Base-by-base conservation (phyloP, 2,797 vertebrate species). In the Myioborus melanocephalus region DNA sequence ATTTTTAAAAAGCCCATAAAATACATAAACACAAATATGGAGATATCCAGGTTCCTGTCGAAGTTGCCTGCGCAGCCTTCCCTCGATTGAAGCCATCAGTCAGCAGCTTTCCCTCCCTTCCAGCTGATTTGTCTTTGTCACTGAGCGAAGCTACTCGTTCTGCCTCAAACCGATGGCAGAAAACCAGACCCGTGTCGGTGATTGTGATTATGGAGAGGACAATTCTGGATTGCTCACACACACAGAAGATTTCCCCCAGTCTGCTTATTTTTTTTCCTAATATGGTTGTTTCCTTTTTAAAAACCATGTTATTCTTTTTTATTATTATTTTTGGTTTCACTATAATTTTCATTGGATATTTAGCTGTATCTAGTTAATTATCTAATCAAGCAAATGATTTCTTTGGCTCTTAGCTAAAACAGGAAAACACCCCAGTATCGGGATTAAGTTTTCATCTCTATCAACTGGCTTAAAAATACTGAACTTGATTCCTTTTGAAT, bases 401-500 rank as follows among this genome's bases (percentile, higher is more conserved):
- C 94, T 98, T 94, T 94, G 93, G 83, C 95, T 97, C 83, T 97
- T 97, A 94, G 96, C 95, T 97, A 44, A 56, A 96, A 95, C 46
- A 96, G 95, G 97, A 98, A 97, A 97, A 97, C 97, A 96, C 96
- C 93, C 96, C 85, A 60, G 95, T 96, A 96, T 96, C 6, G 39
- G 97, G 97, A 98, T 98, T 98, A 98, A 98, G 97, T 98, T 98
- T 98, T 98, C 97, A 97, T 98, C 96, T 94, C 35, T 97, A 98
- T 98, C 97, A 97, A 96, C 97, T 97, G 97, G 96, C 97, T 98
- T 97, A 97, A 98, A 98, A 98, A 98, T 97, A 98, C 97, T 97
- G 97, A 97, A 98, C 98, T 98, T 97, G 97, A 98, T 98, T 98
- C 98, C 98, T 98, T 98, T 98, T 98, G 98, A 98, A 98, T 98